Conservation (phyloP, 2,888 invertebrate species). For the Calliopum simillimum region DNA sequence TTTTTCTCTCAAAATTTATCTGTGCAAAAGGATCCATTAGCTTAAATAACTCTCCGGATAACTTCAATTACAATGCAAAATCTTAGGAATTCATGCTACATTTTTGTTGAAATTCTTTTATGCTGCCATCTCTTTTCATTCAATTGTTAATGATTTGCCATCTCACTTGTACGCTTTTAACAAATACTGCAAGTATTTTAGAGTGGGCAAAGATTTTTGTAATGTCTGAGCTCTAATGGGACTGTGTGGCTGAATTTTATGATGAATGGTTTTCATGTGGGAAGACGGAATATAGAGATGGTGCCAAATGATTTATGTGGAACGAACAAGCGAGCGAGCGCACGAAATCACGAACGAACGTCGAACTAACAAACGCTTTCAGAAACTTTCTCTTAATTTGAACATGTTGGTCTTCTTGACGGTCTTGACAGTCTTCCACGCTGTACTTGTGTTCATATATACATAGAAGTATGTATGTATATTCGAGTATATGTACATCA, state of each 20-base stretch:
- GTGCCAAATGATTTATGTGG: conserved; percentile 55
- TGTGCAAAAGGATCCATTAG: conserved; percentile 12
- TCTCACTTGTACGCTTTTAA: conserved; percentile 12
- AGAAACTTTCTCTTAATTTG: conserved; percentile 36
- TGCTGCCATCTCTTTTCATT: background rate
- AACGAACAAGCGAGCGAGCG: conserved; percentile 38
- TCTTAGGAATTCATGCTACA: conserved; percentile 42
- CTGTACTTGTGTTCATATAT: no score
- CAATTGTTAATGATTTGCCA: conserved; percentile 29
- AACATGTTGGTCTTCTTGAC: conserved; percentile 23
- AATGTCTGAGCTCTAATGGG: conserved; percentile 32
- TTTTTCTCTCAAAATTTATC: background rate
- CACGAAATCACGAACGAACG: background rate
- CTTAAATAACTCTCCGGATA: conserved; percentile 37
- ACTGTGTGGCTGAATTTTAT: conserved; percentile 36
- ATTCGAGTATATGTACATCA: conserved; percentile 26
- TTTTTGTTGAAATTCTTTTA: conserved; percentile 15
- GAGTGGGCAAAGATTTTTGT: conserved; percentile 27
- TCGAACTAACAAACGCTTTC: conserved; percentile 21
- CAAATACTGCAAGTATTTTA: background rate
- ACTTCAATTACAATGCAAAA: conserved; percentile 53
- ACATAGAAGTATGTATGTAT: background rate
- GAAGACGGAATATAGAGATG: conserved; percentile 51
- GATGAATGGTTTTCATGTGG: conserved; percentile 48
- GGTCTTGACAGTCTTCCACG: conserved; percentile 1